These are phyloP conservation scores for Glandiceps talaboti DNA, from an alignment of 53 echinoderm and acorn worm species.

Conservation along the genomic window DNA sequence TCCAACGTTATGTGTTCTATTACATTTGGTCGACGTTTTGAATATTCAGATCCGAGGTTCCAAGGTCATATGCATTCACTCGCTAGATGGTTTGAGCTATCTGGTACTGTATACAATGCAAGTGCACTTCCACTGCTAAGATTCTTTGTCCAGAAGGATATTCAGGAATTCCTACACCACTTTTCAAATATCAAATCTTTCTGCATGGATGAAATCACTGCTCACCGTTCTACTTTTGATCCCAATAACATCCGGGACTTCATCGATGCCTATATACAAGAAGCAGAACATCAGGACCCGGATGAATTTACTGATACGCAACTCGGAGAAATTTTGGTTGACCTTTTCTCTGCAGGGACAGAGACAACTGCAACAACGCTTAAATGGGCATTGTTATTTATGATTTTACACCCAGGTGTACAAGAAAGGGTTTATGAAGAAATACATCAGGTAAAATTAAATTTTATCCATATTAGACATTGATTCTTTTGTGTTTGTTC, in stretches of 20 bases:
- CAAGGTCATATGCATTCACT: conserved; percentile 5
- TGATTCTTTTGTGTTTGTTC: no score
- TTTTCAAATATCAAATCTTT: neutral
- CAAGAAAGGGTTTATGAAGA: conserved; percentile 37
- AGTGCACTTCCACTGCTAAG: neutral
- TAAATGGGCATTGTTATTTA: conserved; percentile 13
- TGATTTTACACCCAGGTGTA: conserved; percentile 17
- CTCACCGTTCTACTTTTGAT: neutral
- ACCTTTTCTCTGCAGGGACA: conserved; percentile 18
- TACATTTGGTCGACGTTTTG: conserved; percentile 17
- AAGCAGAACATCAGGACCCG: conserved; percentile 7
- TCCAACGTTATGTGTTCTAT: conserved; percentile 28
- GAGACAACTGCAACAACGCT: conserved; percentile 21
- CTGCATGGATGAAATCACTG: neutral
- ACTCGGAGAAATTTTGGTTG: conserved; percentile 5
- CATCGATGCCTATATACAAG: conserved; percentile 31
- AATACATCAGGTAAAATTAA: conserved; percentile 42
- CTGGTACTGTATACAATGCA: neutral
- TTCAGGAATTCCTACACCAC: neutral
- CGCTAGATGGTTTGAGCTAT: neutral
- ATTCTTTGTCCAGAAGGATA: neutral
- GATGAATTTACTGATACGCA: conserved; percentile 4
- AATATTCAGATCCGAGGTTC: conserved; percentile 19
- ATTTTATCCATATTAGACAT: no score
- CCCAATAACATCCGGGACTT: conserved; percentile 15